These are phyloP conservation scores for Thereva unica DNA, from an alignment of 2,888 invertebrate genomes.

Conservation along the genomic window DNA sequence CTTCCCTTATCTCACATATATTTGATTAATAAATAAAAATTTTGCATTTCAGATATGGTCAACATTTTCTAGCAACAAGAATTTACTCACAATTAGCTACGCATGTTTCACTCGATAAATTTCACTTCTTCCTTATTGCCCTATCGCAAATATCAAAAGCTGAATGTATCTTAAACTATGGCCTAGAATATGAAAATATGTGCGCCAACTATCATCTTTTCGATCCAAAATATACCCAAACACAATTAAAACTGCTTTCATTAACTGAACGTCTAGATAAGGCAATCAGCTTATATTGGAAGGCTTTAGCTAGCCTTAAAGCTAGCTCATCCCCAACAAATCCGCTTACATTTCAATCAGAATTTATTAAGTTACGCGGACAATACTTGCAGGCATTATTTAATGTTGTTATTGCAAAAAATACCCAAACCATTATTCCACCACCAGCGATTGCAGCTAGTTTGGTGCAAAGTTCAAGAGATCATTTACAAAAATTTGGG, in stretches of 20 bases:
- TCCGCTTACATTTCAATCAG: slow-evolving; percentile 68
- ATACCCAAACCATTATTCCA: slow-evolving; percentile 77
- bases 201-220: slow-evolving; percentile 51
- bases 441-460: slow-evolving; percentile 90
- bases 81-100: slow-evolving; percentile 68
- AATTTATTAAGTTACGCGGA: slow-evolving; percentile 75
- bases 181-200: slow-evolving; percentile 60
- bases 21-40: not conserved
- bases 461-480: slow-evolving; percentile 75
- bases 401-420: slow-evolving; percentile 57
- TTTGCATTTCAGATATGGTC: slow-evolving; percentile 67
- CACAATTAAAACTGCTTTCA: slow-evolving; percentile 52
- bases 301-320: slow-evolving; percentile 63
- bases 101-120: slow-evolving; percentile 81
- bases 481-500: slow-evolving; percentile 78
- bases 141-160: slow-evolving; percentile 76
- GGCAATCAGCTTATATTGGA: slow-evolving; percentile 67
- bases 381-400: slow-evolving; percentile 69
- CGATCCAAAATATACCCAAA: slow-evolving; percentile 49
- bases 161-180: slow-evolving; percentile 67
- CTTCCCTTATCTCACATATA: no score
- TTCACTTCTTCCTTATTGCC: slow-evolving; percentile 85
- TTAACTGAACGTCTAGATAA: slow-evolving; percentile 60
- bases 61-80: slow-evolving; percentile 71
- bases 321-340: slow-evolving; percentile 59